Evolutionary conservation across 2,797 vertebrate genomes (phyloP), one percentile per base, ranked within the genome.

Genomic region (Macropodus opercularis): DNA sequence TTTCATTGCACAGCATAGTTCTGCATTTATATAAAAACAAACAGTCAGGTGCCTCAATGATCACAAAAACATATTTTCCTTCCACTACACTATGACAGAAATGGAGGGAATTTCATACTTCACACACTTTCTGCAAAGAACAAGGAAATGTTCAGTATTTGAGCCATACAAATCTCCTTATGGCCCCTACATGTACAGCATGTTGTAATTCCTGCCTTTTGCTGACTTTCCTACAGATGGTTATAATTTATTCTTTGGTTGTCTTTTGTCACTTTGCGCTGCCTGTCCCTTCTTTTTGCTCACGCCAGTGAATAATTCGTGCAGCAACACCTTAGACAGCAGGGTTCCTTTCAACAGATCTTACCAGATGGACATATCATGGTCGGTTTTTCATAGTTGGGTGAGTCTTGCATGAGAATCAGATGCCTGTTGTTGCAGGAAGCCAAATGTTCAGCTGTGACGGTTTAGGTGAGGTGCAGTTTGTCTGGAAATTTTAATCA

Each of bases 321-420:
- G 48, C 74, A 69, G 81, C 81, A 78, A 48, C 82, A 70, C 59
- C 75, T 89, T 85, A 89, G 66, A 82, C 89, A 83, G 83, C 67
- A 77, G 85, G 81, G 79, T 81, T 73, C 49, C 49, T 63, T 52
- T 60, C 79, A 73, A 80, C 87, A 77, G 87, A 74, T 81, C n/a
- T 72, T 62, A 74, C 85, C 81, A 77, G 73, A 75, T 85, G 89
- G 82, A 59, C 83, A 81, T 72, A 79, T 66, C 60, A 53, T 51
- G 84, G 41, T 70, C 79, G 80, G 85, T 88, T 87, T n/a, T 80
- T 68, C 75, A 53, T 78, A 60, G 60, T 73, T 41, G 69, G 85
- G 63, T 83, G 85, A 83, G 59, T n/a, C 40, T 36, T 43, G 53
- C 58, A 48, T 78, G 80, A 43, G 75, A 63, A 63, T 81, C 79